Evolutionary conservation across 2,113 vertebrate species (phyloP), one percentile per base, ranked within the genome.

Genomic region (Siphamia tubifer): DNA sequence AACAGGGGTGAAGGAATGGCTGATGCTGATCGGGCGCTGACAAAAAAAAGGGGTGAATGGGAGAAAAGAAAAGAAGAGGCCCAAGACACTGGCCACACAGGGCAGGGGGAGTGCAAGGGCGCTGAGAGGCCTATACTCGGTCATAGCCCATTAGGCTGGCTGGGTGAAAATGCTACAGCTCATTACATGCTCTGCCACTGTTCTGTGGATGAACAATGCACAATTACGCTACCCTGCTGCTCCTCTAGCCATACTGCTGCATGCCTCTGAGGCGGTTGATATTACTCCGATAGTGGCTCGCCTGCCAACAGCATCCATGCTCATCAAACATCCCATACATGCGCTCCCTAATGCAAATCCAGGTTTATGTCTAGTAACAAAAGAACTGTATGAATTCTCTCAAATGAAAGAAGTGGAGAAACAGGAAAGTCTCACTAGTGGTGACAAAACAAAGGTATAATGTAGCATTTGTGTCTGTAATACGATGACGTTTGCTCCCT

Each of bases 121-220:
- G 84, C 69, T 51, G 68, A 71, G 84, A 87, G 85, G 84, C 79
- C 82, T 78, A 63, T 49, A 63, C 74, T 88, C 57, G 73, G 90
- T 91, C 91, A 91, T 82, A 92, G 85, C 63, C 90, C 91, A 93
- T 93, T 92, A 92, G 84, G 80, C 87, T 72, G 79, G 86, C 79
- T 79, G 79, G 81, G 86, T 82, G 86, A 81, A 85, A 84, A 84
- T 61, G 88, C 90, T 90, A 83, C 88, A 91, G 89, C 90, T 91
- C 90, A 92, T 93, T 92, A 92, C 91, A 91, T 89, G 90, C 87
- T 88, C 84, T 87, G 89, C 87, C 88, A 91, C 85, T 90, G 90
- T 86, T 89, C 83, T 90, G 85, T 72, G 83, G 90, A 88, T 89
- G 87, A 92, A 92, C 90, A 92, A 91, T 90, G 89, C 88, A 83